Base-by-base conservation (phyloP, 2,797 vertebrate species). In the Scleropages formosus region DNA sequence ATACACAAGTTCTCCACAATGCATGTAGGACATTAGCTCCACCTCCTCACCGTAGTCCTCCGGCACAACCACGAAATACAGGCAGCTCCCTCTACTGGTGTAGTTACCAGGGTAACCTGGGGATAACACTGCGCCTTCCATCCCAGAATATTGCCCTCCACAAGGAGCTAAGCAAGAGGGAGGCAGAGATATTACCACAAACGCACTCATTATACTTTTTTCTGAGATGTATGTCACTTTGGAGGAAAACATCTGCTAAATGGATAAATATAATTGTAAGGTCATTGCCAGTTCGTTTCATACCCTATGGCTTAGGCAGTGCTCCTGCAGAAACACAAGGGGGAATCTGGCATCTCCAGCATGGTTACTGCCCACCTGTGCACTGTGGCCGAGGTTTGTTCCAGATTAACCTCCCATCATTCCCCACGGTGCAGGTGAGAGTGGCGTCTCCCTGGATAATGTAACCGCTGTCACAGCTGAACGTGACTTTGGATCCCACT, bases 101-200 rank as follows among this genome's bases (percentile, higher is more conserved):
- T 99, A 99, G 90, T 99, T 99, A 80, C 94, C 95, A 66, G 98
- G 98, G 73, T 95, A 99, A 85, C 93, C 94, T 0, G 98, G 98
- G 69, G 98, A 99, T 68, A 99, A 89, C 75, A 99, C 95, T 0
- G 98, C 95, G 18, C 98, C 97, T 0, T 98, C 96, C 0, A 95
- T 90, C 71, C 95, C 95, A 0, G 94, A 91, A 83, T 98, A 96
- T 85, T 98, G 96, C 76, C 98, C 98, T 4, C 98, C 98, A 58
- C 98, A 99, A 1, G 93, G 96, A 20, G 98, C 98, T 99, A 89
- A 26, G 86, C 85, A 75, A 85, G 64, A 87, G 80, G 87, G 66
- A 20, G 76, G 74, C 65, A 75, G 70, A 77, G 77, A 44, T 24
- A 6, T 39, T 39, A n/a, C n/a, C n/a, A n/a, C n/a, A n/a, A n/a